Base-by-base conservation (phyloP, 2,888 invertebrate species). In the Hybos culiciformis region DNA sequence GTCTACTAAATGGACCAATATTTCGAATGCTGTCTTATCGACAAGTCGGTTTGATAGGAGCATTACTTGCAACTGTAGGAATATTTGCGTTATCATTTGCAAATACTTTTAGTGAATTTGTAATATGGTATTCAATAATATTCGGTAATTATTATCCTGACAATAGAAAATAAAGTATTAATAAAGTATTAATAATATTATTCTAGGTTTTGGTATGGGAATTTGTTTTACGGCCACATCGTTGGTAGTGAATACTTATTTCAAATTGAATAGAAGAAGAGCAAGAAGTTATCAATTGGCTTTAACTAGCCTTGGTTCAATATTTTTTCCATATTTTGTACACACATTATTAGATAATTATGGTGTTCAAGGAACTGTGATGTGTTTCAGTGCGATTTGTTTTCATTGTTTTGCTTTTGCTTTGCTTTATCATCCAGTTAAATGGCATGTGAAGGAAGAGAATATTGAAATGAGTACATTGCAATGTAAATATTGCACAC, bases 241-340 rank as follows among this genome's bases (percentile, higher is more conserved):
- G 14, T 58, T 83, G 46, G 82, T 82, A 19, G 61, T 83, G 48
- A 83, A 83, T 54, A 80, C 81, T 2, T 83, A 81, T 57, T 83
- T 83, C 67, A 78, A 76, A 56, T 70, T 75, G 42, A 74, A 75
- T 57, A 70, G 83, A 55, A 68, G 81, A 56, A 65, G 78, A 37
- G 83, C 83, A 2, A 77, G 80, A 1, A 80, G 83, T 15, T 66
- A 81, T 43, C 77, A 79, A 42, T 80, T 81, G 78, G 78, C 80
- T 1, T 73, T 77, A 3, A 81, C 81, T 2, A 83, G 79, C 0
- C 59, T 83, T 24, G 83, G 83, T 0, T 81, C 83, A 3, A 78
- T 83, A 23, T 56, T 82, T 45, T 74, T 82, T 73, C 83, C 83
- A 3, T 73, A 80, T 53, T 66, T 83, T 41, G 78, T 83, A 36